Percentiles rank a stretch among this genome's conserved stretches.
phyloP scores from a whole-genome alignment of 2,113 vertebrate species.

The Spea bombifrons region DNA sequence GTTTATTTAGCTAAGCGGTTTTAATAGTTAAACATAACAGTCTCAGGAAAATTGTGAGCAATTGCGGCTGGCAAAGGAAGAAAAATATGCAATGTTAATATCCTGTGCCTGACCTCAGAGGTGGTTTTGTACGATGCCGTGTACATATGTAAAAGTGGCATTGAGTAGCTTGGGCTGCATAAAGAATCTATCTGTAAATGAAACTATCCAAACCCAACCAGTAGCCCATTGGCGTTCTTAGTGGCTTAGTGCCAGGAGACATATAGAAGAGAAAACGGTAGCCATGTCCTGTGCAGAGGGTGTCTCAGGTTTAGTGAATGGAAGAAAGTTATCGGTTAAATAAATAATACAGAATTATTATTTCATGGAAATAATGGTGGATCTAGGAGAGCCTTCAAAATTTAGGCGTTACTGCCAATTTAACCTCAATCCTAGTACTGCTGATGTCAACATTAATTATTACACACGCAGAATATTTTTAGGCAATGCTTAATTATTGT shows the following conservation, averaged over 20 bases:
- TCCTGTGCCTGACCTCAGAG: slow-evolving; percentile 27
- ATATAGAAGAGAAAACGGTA: not conserved
- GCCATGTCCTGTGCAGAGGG: not conserved
- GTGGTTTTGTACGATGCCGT: not conserved
- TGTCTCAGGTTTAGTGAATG: too few relatives aligned
- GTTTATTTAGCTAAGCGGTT: slow-evolving; percentile 63
- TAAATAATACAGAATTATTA: too few relatives aligned
- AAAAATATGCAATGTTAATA: slow-evolving; percentile 1
- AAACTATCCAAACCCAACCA: not conserved
- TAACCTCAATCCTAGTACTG: too few relatives aligned
- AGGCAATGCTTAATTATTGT: too few relatives aligned
- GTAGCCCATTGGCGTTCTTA: too few relatives aligned
- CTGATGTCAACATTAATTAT: too few relatives aligned
- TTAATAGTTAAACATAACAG: slow-evolving; percentile 60
- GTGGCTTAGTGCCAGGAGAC: too few relatives aligned
- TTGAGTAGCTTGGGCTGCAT: not conserved
- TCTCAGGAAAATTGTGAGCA: slow-evolving; percentile 48
- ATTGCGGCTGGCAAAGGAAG: slow-evolving; percentile 45
- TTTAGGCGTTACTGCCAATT: too few relatives aligned
- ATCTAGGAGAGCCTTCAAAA: too few relatives aligned
- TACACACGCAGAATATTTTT: too few relatives aligned
- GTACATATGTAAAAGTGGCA: not conserved
- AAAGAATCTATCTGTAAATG: slow-evolving; percentile 8
- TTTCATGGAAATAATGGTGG: too few relatives aligned
- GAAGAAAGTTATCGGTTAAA: too few relatives aligned